These are phyloP conservation scores for Trissolcus basalis DNA, from an alignment of 1,140 invertebrate genomes.

Conservation along the genomic window DNA sequence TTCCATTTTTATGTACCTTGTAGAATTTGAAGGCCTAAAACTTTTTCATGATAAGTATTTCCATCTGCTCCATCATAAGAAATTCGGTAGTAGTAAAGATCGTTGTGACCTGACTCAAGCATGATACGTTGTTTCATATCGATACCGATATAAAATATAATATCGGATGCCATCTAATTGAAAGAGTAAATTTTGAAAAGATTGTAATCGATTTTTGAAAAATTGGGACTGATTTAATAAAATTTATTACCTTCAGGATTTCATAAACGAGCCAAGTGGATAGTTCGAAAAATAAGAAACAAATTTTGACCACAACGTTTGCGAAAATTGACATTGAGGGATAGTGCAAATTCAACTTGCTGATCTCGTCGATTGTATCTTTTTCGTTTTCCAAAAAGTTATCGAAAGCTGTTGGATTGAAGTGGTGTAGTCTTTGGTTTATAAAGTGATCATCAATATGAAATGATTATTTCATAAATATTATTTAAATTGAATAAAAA, in stretches of 20 bases:
- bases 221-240: not conserved
- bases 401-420: constrained; percentile 7
- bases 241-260: constrained; percentile 4
- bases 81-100: constrained; percentile 42
- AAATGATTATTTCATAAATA: no score
- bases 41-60: constrained; percentile 18
- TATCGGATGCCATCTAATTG: constrained; percentile 25
- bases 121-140: constrained; percentile 45
- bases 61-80: constrained; percentile 28
- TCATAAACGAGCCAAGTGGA: not conserved
- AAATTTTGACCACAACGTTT: not conserved
- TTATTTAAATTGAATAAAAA: no score
- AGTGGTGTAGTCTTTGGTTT: no score
- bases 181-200: constrained; percentile 2
- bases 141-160: constrained; percentile 42
- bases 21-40: constrained; percentile 10
- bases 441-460: no score
- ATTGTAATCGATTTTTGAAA: no score
- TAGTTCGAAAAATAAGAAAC: constrained; percentile 1
- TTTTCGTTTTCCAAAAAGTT: constrained; percentile 12
- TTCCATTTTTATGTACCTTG: no score
- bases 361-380: not conserved
- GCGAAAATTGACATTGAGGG: not conserved
- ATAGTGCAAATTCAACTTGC: not conserved
- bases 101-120: constrained; percentile 5